Conservation (phyloP, 2,888 invertebrate genomes). For the Clivina fossor region DNA sequence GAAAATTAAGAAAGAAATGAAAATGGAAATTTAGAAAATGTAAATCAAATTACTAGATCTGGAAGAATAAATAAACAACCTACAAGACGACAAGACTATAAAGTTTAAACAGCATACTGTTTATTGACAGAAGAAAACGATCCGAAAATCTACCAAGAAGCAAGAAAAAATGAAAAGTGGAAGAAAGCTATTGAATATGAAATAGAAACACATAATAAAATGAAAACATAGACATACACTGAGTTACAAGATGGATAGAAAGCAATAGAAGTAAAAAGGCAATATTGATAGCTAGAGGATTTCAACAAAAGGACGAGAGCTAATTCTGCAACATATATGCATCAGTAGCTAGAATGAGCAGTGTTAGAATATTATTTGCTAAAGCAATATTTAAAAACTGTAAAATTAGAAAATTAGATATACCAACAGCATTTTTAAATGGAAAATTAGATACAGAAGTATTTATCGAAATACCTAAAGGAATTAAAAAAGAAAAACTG, state of each 20-base stretch:
- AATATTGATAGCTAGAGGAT: constrained; percentile 1
- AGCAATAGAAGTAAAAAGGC: background rate
- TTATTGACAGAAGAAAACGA: constrained; percentile 6
- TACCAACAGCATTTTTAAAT: no score
- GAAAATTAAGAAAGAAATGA: background rate
- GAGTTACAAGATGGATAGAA: background rate
- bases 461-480: no score
- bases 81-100: constrained; percentile 15
- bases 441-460: no score
- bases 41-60: background rate
- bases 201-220: constrained; percentile 9
- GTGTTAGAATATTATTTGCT: no score
- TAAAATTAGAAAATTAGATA: no score
- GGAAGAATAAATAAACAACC: constrained; percentile 9
- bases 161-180: constrained; percentile 2
- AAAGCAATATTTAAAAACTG: no score
- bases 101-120: constrained; percentile 22
- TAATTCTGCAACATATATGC: background rate
- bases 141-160: constrained; percentile 16
- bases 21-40: background rate
- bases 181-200: constrained; percentile 14
- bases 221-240: constrained; percentile 9
- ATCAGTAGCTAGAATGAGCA: no score
- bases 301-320: background rate
- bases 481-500: no score